phyloP scores from a whole-genome alignment of 2,888 invertebrate species.

The Drosophila atroscutellata region DNA sequence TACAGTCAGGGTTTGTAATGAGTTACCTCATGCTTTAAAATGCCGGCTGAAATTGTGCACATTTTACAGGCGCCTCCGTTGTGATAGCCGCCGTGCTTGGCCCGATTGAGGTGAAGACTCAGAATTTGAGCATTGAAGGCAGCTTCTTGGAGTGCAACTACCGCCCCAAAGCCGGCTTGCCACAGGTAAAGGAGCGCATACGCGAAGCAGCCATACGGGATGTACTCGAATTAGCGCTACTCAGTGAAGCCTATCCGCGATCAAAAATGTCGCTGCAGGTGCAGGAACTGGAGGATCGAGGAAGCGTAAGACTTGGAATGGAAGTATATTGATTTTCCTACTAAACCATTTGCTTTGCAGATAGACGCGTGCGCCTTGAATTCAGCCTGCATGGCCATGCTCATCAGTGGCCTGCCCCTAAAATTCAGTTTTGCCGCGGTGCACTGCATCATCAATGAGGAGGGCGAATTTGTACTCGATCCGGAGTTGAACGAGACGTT shows the following conservation, averaged over 20 bases:
- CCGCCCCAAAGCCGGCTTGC: constrained; percentile 91
- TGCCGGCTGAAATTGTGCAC: constrained; percentile 21
- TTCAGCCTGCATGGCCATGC: constrained; percentile 91
- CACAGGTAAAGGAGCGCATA: constrained; percentile 89
- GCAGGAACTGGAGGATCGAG: constrained; percentile 94
- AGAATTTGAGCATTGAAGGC: constrained; percentile 91
- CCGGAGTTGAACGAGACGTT: constrained; percentile 86
- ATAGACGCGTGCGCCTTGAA: constrained; percentile 93
- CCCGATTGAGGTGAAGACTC: constrained; percentile 91
- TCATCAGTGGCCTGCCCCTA: constrained; percentile 94
- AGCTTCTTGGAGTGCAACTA: constrained; percentile 91
- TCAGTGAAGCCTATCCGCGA: constrained; percentile 91
- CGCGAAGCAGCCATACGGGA: constrained; percentile 91
- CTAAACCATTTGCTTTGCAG: constrained; percentile 80
- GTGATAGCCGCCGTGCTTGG: constrained; percentile 92
- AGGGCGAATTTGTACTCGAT: constrained; percentile 88
- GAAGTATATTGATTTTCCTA: background rate
- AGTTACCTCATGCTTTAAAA: background rate
- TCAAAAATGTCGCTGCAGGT: constrained; percentile 91
- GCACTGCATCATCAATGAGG: constrained; percentile 88
- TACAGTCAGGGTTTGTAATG: constrained; percentile 89
- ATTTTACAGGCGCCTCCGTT: constrained; percentile 89
- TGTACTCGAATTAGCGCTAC: constrained; percentile 90
- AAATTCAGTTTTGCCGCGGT: constrained; percentile 92
- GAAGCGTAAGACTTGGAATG: constrained; percentile 87